A percentile compares a stretch with the other conserved stretches of the same genome.
phyloP scores from a whole-genome alignment of 2,113 vertebrate species.

The Saccopteryx leptura region DNA sequence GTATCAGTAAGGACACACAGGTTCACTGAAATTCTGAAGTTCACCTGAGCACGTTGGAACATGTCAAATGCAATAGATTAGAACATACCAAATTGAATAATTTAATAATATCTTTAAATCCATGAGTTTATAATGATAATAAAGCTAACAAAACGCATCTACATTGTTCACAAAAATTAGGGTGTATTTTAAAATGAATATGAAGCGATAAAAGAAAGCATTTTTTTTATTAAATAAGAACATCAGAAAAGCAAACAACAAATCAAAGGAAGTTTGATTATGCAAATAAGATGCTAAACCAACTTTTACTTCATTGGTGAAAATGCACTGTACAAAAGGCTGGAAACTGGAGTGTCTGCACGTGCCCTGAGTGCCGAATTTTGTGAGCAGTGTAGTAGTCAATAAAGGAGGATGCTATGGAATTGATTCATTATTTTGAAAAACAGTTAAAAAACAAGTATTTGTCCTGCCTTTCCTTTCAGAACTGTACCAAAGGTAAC shows the following conservation, averaged over 20 bases:
- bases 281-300: no score
- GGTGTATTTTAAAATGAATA: no score
- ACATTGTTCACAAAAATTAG: no score
- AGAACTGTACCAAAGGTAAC: constrained; percentile 7
- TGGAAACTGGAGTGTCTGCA: no score
- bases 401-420: not conserved
- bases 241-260: no score
- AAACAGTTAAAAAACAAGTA: not conserved
- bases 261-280: no score
- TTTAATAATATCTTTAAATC: not conserved
- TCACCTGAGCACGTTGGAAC: not conserved
- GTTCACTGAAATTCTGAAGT: not conserved
- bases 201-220: no score
- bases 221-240: no score
- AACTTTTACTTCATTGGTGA: no score
- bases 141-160: not conserved
- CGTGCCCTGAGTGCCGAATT: no score
- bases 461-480: not conserved
- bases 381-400: not conserved
- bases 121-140: not conserved
- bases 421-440: constrained; percentile 26
- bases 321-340: no score
- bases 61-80: not conserved
- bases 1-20: not conserved
- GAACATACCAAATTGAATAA: not conserved